These are phyloP conservation scores for Microtus ochrogaster DNA, from an alignment of 2,113 vertebrate genomes.

Conservation along the genomic window DNA sequence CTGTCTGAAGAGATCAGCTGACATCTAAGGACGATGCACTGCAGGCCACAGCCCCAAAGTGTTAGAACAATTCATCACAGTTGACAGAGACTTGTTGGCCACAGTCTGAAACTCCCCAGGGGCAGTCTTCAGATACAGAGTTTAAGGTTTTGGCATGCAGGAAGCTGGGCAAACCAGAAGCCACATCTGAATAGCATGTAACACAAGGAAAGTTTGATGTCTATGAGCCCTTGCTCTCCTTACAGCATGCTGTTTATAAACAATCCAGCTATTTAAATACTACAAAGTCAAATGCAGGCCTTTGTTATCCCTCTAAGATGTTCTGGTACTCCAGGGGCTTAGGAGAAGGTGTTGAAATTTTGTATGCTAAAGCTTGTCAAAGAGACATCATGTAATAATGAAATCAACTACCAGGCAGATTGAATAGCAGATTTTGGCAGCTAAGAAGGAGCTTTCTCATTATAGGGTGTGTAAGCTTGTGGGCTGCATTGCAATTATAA, in stretches of 20 bases:
- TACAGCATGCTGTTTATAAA: constrained; percentile 86
- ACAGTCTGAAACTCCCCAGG: constrained; percentile 83
- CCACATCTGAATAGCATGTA: constrained; percentile 84
- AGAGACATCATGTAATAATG: constrained; percentile 78
- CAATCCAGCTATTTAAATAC: constrained; percentile 85
- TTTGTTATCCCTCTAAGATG: constrained; percentile 77
- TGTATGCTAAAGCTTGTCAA: constrained; percentile 81
- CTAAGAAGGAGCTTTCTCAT: constrained; percentile 79
- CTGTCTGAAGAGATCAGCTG: constrained; percentile 67
- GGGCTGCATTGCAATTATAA: constrained; percentile 76
- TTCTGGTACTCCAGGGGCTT: constrained; percentile 60
- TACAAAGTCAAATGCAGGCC: constrained; percentile 79
- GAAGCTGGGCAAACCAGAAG: constrained; percentile 82
- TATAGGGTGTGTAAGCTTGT: constrained; percentile 77
- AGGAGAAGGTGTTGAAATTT: constrained; percentile 74
- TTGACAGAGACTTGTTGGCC: constrained; percentile 83
- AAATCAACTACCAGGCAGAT: constrained; percentile 79
- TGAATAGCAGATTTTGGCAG: constrained; percentile 82
- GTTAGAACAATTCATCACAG: constrained; percentile 80
- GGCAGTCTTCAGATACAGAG: constrained; percentile 83
- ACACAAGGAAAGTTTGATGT: constrained; percentile 83
- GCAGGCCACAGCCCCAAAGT: constrained; percentile 81
- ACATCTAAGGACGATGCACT: constrained; percentile 80
- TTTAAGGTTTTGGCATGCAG: constrained; percentile 84
- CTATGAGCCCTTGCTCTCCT: constrained; percentile 84